phyloP scores from a whole-genome alignment of 1,140 invertebrate species.

The Zaprionus taronus region DNA sequence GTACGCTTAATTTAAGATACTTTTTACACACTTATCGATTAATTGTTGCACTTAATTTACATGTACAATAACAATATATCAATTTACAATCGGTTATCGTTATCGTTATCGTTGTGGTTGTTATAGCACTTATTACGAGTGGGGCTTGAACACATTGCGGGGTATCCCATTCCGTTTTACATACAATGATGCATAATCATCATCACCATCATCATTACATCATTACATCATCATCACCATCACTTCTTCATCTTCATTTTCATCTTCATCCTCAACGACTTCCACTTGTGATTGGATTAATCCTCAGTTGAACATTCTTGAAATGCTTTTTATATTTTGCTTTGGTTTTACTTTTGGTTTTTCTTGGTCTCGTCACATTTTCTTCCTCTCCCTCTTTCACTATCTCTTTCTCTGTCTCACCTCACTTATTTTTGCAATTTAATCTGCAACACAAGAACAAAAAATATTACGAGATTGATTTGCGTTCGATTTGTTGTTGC shows the following conservation, averaged over 20 bases:
- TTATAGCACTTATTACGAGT: slow-evolving; percentile 30
- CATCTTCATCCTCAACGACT: slow-evolving; percentile 21
- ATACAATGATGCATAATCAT: slow-evolving; percentile 15
- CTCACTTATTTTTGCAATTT: slow-evolving; percentile 25
- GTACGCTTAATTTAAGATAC: neutral
- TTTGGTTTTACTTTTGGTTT: slow-evolving; percentile 30
- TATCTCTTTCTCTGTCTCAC: neutral
- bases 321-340: neutral
- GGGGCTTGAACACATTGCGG: slow-evolving; percentile 43
- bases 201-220: slow-evolving; percentile 24
- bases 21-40: slow-evolving; percentile 30
- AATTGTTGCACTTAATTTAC: slow-evolving; percentile 26
- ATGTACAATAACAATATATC: slow-evolving; percentile 23
- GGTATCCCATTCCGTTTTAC: slow-evolving; percentile 41
- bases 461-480: slow-evolving; percentile 28
- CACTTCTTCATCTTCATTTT: slow-evolving; percentile 4
- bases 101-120: slow-evolving; percentile 22
- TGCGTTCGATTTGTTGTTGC: slow-evolving; percentile 43
- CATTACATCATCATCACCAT: neutral
- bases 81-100: slow-evolving; percentile 15
- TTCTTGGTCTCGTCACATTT: slow-evolving; percentile 21
- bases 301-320: slow-evolving; percentile 14
- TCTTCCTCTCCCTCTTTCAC: neutral
- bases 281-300: slow-evolving; percentile 12
- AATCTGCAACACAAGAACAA: slow-evolving; percentile 49